Percentiles rank a stretch among this genome's conserved stretches.
Evolutionary conservation across 2,797 vertebrate genomes (phyloP).

Genomic region (Darevskia nairensis): DNA sequence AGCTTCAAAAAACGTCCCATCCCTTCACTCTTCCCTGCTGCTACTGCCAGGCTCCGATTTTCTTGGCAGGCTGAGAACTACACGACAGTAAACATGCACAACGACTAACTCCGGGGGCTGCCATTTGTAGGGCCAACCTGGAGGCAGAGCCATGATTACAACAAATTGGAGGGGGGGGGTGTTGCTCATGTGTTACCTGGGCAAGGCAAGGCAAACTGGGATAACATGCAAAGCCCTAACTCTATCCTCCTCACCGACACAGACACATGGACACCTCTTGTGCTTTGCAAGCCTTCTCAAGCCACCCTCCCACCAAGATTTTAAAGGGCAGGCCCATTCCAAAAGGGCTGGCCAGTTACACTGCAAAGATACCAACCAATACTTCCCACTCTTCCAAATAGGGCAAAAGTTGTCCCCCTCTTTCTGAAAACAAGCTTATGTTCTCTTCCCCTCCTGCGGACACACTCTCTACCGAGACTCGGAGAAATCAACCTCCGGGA

Average conservation of each 20-base stretch:
- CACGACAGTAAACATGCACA: background rate
- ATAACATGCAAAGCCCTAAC: background rate
- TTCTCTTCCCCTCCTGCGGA: no score
- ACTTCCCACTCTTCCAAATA: background rate
- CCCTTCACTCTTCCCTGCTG: background rate
- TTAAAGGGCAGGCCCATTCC: background rate
- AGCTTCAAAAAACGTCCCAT: background rate
- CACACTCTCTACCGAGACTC: background rate
- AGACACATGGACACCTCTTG: background rate
- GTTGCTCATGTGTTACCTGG: no score
- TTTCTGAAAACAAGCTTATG: background rate
- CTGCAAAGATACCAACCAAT: background rate
- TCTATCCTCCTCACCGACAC: background rate
- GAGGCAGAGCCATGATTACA: background rate
- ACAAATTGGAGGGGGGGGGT: no score
- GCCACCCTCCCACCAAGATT: background rate
- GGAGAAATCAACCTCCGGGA: background rate
- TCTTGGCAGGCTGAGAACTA: constrained; percentile 7
- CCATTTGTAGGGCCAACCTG: constrained; percentile 2
- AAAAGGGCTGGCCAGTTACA: no score
- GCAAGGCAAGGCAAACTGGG: background rate
- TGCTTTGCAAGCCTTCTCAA: background rate
- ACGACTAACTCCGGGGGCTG: background rate
- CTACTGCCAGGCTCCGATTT: background rate
- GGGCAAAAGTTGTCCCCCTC: background rate